Evolutionary conservation across 2,797 vertebrate genomes (phyloP), one percentile per base, ranked within the genome.

Genomic region (Mionectes olivaceus): DNA sequence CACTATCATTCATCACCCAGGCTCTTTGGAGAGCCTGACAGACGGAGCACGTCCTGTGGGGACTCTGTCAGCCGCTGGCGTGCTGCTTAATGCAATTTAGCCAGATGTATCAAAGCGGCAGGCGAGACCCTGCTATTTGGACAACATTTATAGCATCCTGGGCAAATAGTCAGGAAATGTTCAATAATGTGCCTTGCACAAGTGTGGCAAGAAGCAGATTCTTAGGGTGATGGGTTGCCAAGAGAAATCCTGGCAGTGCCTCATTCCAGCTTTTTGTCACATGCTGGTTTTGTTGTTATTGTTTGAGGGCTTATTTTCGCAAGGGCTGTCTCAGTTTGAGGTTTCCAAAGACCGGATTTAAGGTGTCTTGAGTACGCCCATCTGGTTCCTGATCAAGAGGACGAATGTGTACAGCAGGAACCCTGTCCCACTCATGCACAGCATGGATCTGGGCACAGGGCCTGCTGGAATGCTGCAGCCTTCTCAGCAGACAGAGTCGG

Each of bases 161-260:
- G 93, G 94, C 96, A 96, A 97, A 96, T 33, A 94, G 94, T 93
- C 94, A 97, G 97, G 97, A 97, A 97, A 96, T 97, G 96, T 97
- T 97, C 97, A 96, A 97, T 97, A 95, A 97, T 82, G 94, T 96
- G 89, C 92, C 95, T 93, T 47, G 94, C 93, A 94, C 94, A 89
- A 96, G 86, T 91, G 94, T 96, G 94, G 97, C 94, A 95, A 96
- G 94, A 61, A 94, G 93, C 94, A 90, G 93, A 96, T 91, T 80
- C 92, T 79, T 18, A 33, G 86, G 82, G 76, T 6, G 74, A 91
- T 0, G 27, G 67, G 89, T 87, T 96, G 95, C 94, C 95, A 96
- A 86, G 85, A 77, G 91, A 94, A 95, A 91, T 91, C 49, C 83
- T 96, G 93, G 94, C 93, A 95, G 70, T 93, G 87, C 85, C 90